phyloP scores from a whole-genome alignment of 2,888 invertebrate species.

The Leptinotarsa juncta region DNA sequence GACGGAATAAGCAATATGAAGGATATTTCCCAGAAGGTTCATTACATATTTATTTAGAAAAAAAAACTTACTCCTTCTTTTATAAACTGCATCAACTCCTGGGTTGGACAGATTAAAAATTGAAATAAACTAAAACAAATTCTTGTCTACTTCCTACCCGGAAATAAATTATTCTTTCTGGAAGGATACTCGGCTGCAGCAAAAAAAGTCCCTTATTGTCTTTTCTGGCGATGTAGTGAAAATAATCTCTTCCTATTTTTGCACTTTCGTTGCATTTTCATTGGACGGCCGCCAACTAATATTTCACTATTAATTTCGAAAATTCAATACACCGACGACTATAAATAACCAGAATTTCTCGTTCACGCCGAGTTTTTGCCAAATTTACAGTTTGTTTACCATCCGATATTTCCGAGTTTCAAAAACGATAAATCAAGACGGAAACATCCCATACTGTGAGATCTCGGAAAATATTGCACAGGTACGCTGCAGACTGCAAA shows the following conservation, averaged over 20 bases:
- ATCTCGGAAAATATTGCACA: constrained; percentile 6
- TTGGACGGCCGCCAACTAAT: constrained; percentile 23
- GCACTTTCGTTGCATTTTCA: constrained; percentile 17
- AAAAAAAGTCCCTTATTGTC: neutral
- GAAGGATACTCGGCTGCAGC: neutral
- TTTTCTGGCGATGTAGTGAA: constrained; percentile 19
- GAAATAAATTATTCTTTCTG: neutral
- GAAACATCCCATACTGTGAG: constrained; percentile 12
- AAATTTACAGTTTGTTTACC: constrained; percentile 29
- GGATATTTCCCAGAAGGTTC: too few species aligned
- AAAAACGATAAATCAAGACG: constrained; percentile 12
- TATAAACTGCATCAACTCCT: neutral
- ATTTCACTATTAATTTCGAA: constrained; percentile 25
- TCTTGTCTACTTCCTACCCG: neutral
- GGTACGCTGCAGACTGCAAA: constrained; percentile 13
- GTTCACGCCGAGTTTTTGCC: constrained; percentile 12
- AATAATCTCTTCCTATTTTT: constrained; percentile 16
- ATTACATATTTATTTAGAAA: neutral
- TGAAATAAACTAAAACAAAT: neutral
- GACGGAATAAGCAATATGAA: too few species aligned
- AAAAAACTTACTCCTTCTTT: neutral
- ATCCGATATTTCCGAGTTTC: constrained; percentile 19
- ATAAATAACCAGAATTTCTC: constrained; percentile 22
- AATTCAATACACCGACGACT: constrained; percentile 25
- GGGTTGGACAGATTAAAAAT: neutral